Conservation (phyloP, 2,113 vertebrate species). For the Channa argus region DNA sequence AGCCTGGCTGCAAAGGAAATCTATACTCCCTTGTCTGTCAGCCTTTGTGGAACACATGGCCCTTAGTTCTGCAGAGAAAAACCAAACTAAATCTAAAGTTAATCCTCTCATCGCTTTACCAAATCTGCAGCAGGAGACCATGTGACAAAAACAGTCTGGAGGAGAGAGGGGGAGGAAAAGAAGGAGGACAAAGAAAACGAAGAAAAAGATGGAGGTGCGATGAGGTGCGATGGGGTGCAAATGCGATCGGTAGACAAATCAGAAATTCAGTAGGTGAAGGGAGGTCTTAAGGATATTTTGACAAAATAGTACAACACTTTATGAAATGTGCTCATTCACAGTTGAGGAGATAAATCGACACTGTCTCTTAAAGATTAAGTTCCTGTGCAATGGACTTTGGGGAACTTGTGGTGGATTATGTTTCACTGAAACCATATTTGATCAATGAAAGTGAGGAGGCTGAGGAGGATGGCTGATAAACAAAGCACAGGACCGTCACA, state of each 20-base stretch:
- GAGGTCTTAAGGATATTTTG: too few relatives aligned
- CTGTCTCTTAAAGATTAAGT: too few relatives aligned
- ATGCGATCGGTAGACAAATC: not conserved
- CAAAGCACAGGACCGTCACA: too few relatives aligned
- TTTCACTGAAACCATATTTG: too few relatives aligned
- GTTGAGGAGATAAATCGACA: too few relatives aligned
- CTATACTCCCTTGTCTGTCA: slow-evolving; percentile 28
- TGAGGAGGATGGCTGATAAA: too few relatives aligned
- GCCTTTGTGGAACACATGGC: slow-evolving; percentile 27
- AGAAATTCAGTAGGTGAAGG: not conserved
- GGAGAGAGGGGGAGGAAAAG: not conserved
- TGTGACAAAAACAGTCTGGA: slow-evolving; percentile 26
- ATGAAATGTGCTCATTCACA: too few relatives aligned
- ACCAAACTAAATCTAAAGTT: slow-evolving; percentile 53
- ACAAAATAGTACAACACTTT: too few relatives aligned
- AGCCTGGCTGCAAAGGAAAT: slow-evolving; percentile 33
- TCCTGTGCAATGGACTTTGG: too few relatives aligned
- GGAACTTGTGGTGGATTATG: too few relatives aligned
- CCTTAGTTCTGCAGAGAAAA: slow-evolving; percentile 36
- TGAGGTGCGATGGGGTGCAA: not conserved
- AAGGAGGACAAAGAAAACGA: slow-evolving; percentile 1
- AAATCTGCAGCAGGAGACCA: slow-evolving; percentile 53
- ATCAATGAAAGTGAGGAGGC: too few relatives aligned
- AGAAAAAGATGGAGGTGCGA: not conserved
- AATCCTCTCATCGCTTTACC: slow-evolving; percentile 59